Evolutionary conservation across 2,113 vertebrate species (phyloP).

Genomic region (Sigmodon hispidus): DNA sequence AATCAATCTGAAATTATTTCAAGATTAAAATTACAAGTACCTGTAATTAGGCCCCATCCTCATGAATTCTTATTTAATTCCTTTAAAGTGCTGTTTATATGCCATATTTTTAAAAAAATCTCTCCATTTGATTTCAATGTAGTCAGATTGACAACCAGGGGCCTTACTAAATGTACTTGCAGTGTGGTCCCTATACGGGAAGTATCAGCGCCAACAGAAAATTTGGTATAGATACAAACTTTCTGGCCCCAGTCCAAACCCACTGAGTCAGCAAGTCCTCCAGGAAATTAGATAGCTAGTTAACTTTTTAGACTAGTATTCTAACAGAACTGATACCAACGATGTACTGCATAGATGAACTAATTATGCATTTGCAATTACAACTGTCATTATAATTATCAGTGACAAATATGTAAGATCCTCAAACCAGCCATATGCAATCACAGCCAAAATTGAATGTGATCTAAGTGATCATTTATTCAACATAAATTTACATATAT

Average conservation of each 20-base stretch:
- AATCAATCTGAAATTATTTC: conserved; percentile 33
- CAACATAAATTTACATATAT: conserved; percentile 30
- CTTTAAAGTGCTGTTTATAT: neutral
- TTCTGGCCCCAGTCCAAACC: neutral
- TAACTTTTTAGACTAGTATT: conserved; percentile 49
- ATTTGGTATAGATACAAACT: conserved; percentile 45
- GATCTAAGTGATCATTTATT: conserved; percentile 11
- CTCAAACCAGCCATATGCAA: conserved; percentile 27
- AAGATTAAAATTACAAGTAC: conserved; percentile 38
- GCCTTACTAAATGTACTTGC: neutral
- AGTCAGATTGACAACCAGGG: conserved; percentile 33
- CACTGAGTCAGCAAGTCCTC: conserved; percentile 11
- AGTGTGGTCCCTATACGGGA: neutral
- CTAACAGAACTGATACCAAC: conserved; percentile 22
- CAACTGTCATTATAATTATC: conserved; percentile 10
- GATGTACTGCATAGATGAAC: neutral
- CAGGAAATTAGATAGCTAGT: neutral
- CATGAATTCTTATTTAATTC: conserved; percentile 58
- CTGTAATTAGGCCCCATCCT: neutral
- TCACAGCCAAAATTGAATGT: conserved; percentile 39
- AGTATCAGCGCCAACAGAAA: neutral
- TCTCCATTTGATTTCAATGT: conserved; percentile 20
- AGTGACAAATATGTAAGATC: neutral
- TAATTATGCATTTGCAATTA: conserved; percentile 15
- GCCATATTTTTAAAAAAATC: conserved; percentile 47